Evolutionary conservation across 2,888 invertebrate species (phyloP).

Genomic region (Sipunculus nudus): DNA sequence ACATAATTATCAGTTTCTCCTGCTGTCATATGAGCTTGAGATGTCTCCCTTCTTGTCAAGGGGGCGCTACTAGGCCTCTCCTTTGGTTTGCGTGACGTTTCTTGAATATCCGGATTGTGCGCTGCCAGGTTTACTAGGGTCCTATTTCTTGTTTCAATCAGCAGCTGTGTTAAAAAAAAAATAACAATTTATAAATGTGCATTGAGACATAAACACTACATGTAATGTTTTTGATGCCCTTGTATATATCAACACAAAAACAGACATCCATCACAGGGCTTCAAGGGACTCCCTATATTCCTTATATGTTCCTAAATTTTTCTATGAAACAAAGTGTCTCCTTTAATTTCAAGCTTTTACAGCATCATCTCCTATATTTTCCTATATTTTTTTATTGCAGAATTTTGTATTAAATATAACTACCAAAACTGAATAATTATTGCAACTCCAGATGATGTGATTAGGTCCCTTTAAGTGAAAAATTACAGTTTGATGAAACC

Average conservation of each 20-base stretch:
- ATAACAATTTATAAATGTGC: background rate
- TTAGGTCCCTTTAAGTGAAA: too few species aligned
- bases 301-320: background rate
- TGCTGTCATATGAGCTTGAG: slow-evolving; percentile 46
- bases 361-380: background rate
- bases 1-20: slow-evolving; percentile 46
- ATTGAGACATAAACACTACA: background rate
- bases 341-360: background rate
- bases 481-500: too few species aligned
- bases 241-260: background rate
- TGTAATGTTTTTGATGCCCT: background rate
- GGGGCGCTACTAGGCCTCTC: slow-evolving; percentile 57
- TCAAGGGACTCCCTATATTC: background rate
- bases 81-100: slow-evolving; percentile 40
- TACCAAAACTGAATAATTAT: too few species aligned
- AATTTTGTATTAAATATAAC: too few species aligned
- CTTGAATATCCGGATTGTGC: slow-evolving; percentile 38
- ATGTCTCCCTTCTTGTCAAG: slow-evolving; percentile 47
- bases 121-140: slow-evolving; percentile 55
- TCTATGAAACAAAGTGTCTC: background rate
- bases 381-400: too few species aligned
- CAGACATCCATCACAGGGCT: background rate
- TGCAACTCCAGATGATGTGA: too few species aligned
- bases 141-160: slow-evolving; percentile 52
- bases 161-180: slow-evolving; percentile 39